Percentiles rank a stretch among this genome's conserved stretches.
Evolutionary conservation across 1,140 invertebrate species (phyloP).

Genomic region (Leptestheria dahalacensis): DNA sequence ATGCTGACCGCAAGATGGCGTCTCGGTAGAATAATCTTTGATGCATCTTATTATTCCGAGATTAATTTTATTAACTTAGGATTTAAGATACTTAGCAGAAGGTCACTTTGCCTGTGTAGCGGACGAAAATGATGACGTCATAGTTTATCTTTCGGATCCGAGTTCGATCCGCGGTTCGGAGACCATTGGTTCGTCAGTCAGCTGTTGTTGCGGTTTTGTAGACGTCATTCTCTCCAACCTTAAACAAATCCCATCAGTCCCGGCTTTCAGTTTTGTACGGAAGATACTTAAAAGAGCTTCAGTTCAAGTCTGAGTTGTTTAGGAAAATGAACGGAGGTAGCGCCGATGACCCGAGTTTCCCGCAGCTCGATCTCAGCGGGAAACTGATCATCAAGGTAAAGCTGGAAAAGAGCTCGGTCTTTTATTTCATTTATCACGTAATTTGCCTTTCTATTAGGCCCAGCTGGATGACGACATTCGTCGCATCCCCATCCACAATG

Average conservation of each 20-base stretch:
- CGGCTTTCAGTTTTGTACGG: no score
- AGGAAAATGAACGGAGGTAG: not conserved
- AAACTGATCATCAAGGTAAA: constrained; percentile 36
- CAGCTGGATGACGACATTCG: constrained; percentile 54
- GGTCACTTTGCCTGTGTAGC: no score
- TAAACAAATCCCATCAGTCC: not conserved
- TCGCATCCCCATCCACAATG: constrained; percentile 56
- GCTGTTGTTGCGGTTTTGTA: not conserved
- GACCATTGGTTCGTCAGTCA: no score
- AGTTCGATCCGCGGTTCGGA: no score
- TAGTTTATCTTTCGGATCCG: no score
- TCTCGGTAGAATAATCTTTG: no score
- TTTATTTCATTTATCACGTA: not conserved
- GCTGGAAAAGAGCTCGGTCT: not conserved
- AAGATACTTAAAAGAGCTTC: not conserved
- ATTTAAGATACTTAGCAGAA: no score
- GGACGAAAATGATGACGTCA: no score
- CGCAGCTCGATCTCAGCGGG: constrained; percentile 32
- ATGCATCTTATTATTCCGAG: no score
- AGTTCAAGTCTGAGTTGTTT: not conserved
- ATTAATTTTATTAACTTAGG: no score
- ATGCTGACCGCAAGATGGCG: not conserved
- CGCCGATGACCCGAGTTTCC: not conserved
- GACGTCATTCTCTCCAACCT: not conserved
- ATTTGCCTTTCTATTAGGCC: constrained; percentile 32